Evolutionary conservation across 2,113 vertebrate genomes (phyloP), one percentile per base, ranked within the genome.

Genomic region (Limnothrissa miodon): DNA sequence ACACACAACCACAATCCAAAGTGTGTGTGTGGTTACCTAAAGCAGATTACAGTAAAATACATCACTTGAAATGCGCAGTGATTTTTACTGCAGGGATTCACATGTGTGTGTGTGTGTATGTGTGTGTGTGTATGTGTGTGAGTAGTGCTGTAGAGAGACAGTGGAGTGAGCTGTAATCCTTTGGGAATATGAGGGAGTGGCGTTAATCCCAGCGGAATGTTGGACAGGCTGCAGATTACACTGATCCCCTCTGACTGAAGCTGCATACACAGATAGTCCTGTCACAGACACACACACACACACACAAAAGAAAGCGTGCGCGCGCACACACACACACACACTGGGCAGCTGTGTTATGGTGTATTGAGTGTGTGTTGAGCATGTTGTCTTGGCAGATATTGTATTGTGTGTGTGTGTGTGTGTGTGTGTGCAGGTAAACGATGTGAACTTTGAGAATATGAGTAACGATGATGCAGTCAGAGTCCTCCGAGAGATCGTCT

Each of bases 371-470:
- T n/a, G 42, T 42, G 42, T 42, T 42, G 42, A 42, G 2, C 6
- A 42, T 42, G 42, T 42, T 4, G 42, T 42, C n/a, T n/a, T n/a
- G n/a, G n/a, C n/a, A n/a, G 42, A 42, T 42, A 42, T 4, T 42
- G 42, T 42, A 6, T 6, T 42, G 42, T 42, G 42, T 42, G 2
- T 42, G 42, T 6, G 29, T 74, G 66, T 74, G 29, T 74, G 59
- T 70, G 9, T 36, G 0, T 74, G 10, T 33, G 42, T 87, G 29
- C 80, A 87, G 86, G 86, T 87, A n/a, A 87, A 87, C 56, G 86
- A 87, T 25, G 86, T 87, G 25, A 87, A 87, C 59, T 87, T 87
- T 82, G 86, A 87, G 51, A 87, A 85, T 53, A 87, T 87, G 86
- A 87, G 82, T 42, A 87, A 87, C 45, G 86, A 87, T 48, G 86